Evolutionary conservation across 2,888 invertebrate genomes (phyloP), one percentile per base, ranked within the genome.

Genomic region (Drosophila infuscata): DNA sequence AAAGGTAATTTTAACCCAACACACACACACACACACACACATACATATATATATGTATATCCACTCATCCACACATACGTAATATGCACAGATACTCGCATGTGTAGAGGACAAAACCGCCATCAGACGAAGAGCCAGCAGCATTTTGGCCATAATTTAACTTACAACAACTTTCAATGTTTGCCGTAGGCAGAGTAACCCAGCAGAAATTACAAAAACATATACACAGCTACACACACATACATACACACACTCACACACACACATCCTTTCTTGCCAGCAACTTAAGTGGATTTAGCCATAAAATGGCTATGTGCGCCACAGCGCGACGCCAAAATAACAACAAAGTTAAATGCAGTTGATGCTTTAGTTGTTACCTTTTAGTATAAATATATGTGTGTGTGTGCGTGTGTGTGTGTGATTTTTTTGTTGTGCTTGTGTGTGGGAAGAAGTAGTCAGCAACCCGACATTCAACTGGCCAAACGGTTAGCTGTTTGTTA

Each of bases 91-190:
- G 64, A 66, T 43, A 48, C 61, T 59, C 57, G 43, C 41, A 59
- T 59, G 72, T 54, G 46, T 48, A 41, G 17, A 58, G 62, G 41
- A 58, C 56, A 61, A 62, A 70, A 43, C 54, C 73, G 74, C 65
- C 67, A 79, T 59, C 73, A 81, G 77, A 20, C 38, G 12, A 38
- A 56, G 29, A 67, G 74, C 70, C 70, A 83, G 59, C 69, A 83
- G 77, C 77, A 73, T 83, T 87, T 79, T 87, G 82, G 82, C 74
- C 84, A 88, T 88, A 84, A 88, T 83, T 88, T 88, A 87, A 87
- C 84, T 88, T 87, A 83, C 88, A 88, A 88, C 87, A 88, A 88
- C 83, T 82, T 88, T 86, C 88, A 87, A 87, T 88, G 73, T 61
- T 66, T 53, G 63, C 74, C 76, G 64, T 66, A 60, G 68, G 60